phyloP scores from a whole-genome alignment of 2,888 invertebrate genomes.

The Caenorhabditis afra region DNA sequence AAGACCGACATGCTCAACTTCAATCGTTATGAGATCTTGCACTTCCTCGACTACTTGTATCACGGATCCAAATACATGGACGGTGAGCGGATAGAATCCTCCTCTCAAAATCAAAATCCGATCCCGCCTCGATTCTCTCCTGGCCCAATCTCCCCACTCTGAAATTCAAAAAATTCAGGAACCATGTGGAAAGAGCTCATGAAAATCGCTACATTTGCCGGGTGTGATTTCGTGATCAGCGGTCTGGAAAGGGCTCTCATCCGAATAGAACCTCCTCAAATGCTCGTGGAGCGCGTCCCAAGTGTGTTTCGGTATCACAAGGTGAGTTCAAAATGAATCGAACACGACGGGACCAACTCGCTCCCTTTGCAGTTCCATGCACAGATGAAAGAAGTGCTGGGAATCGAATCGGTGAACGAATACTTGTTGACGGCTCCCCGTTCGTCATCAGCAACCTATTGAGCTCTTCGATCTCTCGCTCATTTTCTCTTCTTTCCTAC shows the following conservation, averaged over 20 bases:
- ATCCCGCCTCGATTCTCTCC: no score
- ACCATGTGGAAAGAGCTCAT: no score
- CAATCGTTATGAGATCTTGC: not conserved
- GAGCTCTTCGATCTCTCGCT: constrained; percentile 5
- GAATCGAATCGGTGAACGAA: not conserved
- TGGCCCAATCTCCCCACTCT: no score
- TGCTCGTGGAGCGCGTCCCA: no score
- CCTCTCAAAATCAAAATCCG: not conserved
- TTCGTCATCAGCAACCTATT: not conserved
- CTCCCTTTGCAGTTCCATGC: not conserved
- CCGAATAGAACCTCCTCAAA: no score
- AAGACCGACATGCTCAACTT: constrained; percentile 1
- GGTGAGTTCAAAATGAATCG: not conserved
- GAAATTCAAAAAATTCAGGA: no score
- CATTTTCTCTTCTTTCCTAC: not conserved
- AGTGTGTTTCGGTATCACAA: not conserved
- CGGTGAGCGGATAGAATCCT: constrained; percentile 9
- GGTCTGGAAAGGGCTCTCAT: no score
- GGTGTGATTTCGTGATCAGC: no score
- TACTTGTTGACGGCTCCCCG: not conserved
- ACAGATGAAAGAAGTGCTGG: not conserved
- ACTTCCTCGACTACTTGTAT: constrained; percentile 35
- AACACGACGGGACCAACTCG: not conserved
- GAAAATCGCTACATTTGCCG: no score
- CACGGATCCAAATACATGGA: constrained; percentile 26